Percentiles rank a stretch among this genome's conserved stretches.
Conservation (phyloP, 2,888 invertebrate species). For the Stenchaetothrips biformis region DNA sequence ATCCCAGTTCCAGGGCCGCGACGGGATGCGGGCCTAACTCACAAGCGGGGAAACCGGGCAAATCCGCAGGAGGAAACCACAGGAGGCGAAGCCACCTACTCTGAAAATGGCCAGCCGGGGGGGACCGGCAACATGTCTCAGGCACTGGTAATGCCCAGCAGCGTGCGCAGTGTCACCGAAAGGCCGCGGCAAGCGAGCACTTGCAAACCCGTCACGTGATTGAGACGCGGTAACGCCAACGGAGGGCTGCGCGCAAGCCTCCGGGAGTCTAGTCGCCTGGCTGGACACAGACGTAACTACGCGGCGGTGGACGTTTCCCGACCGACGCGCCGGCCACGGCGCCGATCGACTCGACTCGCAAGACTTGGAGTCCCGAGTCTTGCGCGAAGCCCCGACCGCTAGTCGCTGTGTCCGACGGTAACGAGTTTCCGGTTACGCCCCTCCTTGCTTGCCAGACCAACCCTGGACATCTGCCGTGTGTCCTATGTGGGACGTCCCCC, state of each 20-base stretch:
- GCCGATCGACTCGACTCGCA: not conserved
- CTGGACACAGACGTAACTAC: not conserved
- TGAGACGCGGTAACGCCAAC: not conserved
- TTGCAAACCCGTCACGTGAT: not conserved
- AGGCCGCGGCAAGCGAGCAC: not conserved
- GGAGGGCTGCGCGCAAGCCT: not conserved
- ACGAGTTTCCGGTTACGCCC: not conserved
- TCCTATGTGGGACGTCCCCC: no score
- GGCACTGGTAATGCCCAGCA: constrained; percentile 1
- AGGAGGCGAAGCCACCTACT: constrained; percentile 4
- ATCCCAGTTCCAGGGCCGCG: no score
- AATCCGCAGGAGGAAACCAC: not conserved
- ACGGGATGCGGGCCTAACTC: no score
- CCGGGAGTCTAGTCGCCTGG: not conserved
- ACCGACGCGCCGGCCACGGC: not conserved
- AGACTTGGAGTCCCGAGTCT: no score
- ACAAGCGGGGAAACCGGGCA: no score
- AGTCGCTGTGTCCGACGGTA: no score
- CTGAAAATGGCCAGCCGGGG: constrained; percentile 9
- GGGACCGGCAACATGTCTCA: constrained; percentile 14
- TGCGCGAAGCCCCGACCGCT: no score
- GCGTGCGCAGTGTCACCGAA: not conserved
- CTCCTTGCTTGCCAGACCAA: not conserved
- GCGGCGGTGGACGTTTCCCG: not conserved
- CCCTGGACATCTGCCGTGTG: no score